A percentile compares a stretch with the other conserved stretches of the same genome.
Evolutionary conservation across 2,888 invertebrate species (phyloP).

Genomic region (Tridacna gigas): DNA sequence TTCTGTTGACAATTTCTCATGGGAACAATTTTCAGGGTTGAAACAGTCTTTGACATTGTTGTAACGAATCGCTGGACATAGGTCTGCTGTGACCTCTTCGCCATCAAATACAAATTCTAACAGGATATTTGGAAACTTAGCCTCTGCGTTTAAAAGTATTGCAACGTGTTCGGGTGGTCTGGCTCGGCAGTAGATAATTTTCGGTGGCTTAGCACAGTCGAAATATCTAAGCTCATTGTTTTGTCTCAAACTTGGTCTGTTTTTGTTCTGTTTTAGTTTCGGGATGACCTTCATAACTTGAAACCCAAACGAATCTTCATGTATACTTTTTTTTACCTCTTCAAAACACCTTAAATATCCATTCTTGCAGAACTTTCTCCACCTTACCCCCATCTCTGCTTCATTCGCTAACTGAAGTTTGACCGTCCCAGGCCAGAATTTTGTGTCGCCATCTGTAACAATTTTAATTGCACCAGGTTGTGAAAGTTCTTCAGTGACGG

Average conservation of each 20-base stretch:
- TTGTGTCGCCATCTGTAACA: background rate
- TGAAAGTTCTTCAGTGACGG: constrained; percentile 16
- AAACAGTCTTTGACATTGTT: background rate
- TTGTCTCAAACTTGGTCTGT: background rate
- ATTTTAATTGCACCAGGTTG: constrained; percentile 2
- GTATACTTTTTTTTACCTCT: background rate
- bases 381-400: background rate
- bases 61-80: constrained; percentile 18
- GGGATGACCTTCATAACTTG: background rate
- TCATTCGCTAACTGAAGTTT: background rate
- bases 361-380: background rate
- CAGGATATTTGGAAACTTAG: constrained; percentile 1
- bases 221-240: background rate
- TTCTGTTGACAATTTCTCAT: background rate
- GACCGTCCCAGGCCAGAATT: background rate
- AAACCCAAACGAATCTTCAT: constrained; percentile 3
- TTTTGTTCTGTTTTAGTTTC: background rate
- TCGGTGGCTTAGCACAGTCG: background rate
- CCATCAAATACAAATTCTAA: constrained; percentile 3
- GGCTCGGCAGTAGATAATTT: background rate
- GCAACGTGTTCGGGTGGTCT: background rate
- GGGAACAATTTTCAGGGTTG: background rate
- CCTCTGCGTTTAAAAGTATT: background rate
- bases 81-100: background rate
- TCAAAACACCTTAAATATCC: constrained; percentile 15